phyloP scores from a whole-genome alignment of 2,113 vertebrate species.

The Microcebus tavaratra region DNA sequence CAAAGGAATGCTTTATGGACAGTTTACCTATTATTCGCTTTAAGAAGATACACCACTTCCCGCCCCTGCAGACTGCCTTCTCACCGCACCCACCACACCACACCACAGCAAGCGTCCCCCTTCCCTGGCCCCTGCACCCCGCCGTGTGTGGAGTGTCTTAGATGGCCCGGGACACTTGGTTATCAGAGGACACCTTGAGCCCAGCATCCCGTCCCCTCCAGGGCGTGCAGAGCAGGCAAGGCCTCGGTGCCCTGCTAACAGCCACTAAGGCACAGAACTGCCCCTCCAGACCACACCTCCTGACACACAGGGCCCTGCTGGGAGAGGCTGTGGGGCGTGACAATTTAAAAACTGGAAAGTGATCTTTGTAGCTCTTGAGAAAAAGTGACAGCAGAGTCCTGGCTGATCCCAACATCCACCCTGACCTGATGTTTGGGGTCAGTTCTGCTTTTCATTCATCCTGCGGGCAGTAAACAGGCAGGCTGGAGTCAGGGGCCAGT shows the following conservation, averaged over 20 bases:
- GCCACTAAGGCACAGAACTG: slow-evolving; percentile 82
- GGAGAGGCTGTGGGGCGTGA: slow-evolving; percentile 58
- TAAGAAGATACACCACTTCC: slow-evolving; percentile 57
- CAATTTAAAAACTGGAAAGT: not conserved
- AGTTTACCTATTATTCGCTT: slow-evolving; percentile 57
- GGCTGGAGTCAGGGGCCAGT: not conserved
- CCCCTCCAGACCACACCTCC: slow-evolving; percentile 68
- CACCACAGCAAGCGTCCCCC: not conserved
- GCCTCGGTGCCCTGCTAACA: slow-evolving; percentile 56
- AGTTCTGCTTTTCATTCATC: not conserved
- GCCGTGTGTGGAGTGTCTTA: not conserved
- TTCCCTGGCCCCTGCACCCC: not conserved
- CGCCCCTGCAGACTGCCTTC: not conserved
- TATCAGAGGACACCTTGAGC: slow-evolving; percentile 45
- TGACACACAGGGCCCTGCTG: not conserved
- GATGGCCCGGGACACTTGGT: slow-evolving; percentile 7
- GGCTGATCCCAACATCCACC: not conserved
- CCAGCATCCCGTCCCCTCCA: not conserved
- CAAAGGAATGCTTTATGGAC: slow-evolving; percentile 84
- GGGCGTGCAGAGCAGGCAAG: slow-evolving; percentile 38
- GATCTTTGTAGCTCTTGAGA: slow-evolving; percentile 72
- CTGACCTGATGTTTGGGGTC: not conserved
- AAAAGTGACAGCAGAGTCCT: slow-evolving; percentile 19
- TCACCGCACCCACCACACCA: not conserved
- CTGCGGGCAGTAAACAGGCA: not conserved